A percentile compares a stretch with the other conserved stretches of the same genome.
These are phyloP conservation scores for Spea multiplicata DNA, from an alignment of 2,113 vertebrate species.

Conservation along the genomic window DNA sequence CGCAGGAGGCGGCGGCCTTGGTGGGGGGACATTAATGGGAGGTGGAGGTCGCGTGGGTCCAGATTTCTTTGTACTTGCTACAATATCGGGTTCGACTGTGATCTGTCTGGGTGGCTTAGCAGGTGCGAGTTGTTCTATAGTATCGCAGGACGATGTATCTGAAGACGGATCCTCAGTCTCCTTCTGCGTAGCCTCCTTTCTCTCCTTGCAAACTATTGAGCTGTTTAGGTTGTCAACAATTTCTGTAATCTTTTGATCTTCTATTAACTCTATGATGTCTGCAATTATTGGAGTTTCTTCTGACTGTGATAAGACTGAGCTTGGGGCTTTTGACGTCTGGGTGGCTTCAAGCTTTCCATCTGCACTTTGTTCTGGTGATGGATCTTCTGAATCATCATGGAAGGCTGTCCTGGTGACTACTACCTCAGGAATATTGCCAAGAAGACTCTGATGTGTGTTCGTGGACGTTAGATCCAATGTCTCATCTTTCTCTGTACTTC, in stretches of 20 bases:
- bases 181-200: constrained; percentile 65
- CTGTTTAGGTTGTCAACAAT: constrained; percentile 47
- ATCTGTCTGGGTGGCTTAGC: constrained; percentile 87
- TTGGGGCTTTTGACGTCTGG: constrained; percentile 43
- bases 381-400: constrained; percentile 53
- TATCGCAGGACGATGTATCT: constrained; percentile 62
- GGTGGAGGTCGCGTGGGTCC: constrained; percentile 85
- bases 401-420: constrained; percentile 55
- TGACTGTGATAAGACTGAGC: constrained; percentile 47
- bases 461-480: constrained; percentile 50
- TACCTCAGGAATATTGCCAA: constrained; percentile 60
- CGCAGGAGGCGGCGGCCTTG: constrained; percentile 86
- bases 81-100: constrained; percentile 89
- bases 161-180: constrained; percentile 64
- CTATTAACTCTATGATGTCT: constrained; percentile 51
- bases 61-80: constrained; percentile 94
- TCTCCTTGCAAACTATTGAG: constrained; percentile 49
- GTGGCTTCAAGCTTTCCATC: constrained; percentile 51
- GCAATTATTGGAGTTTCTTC: constrained; percentile 52
- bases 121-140: constrained; percentile 68
- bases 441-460: constrained; percentile 56
- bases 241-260: constrained; percentile 51
- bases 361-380: constrained; percentile 25
- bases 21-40: constrained; percentile 80
- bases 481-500: constrained; percentile 54